Evolutionary conservation across 2,888 invertebrate species (phyloP), one percentile per base, ranked within the genome.

Genomic region (Pheosia gnoma): DNA sequence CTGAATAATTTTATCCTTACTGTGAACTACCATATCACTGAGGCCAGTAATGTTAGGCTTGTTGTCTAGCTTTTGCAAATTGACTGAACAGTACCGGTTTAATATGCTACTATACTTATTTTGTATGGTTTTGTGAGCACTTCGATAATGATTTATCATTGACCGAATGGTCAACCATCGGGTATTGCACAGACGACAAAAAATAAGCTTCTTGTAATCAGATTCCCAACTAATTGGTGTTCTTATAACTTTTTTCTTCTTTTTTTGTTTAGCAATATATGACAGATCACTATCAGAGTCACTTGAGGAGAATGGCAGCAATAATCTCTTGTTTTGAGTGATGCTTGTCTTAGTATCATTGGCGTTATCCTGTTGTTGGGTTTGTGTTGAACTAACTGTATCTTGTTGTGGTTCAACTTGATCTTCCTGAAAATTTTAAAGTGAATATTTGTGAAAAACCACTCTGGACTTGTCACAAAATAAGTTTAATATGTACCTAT

Each of bases 21-120:
- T 75, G 56, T 80, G 71, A 7, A 88, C 85, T 57, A 92, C 85
- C 66, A 81, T 76, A 51, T 80, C 77, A 37, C 59, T 63, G 9
- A 67, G 66, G 11, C 84, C 84, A 36, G 88, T 88, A 45, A 84
- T 52, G 67, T 93, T 93, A 10, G 79, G 76, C 68, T 80, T 81
- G 3, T 65, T 61, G 67, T 90, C 89, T 51, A 82, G 58, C 78
- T 84, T 91, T 43, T 74, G 66, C 25, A 93, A 65, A 37, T 59
- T 62, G 1, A 93, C 85, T 59, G 67, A 68, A 66, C 88, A 89
- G 57, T 75, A 60, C 58, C 61, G 73, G 10, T 79, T 80, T 11
- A 87, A 74, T 58, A 85, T 66, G 59, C 75, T 58, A 55, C 65
- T 62, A 71, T 83, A 78, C 59, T 75, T 81, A 36, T 38, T 47